A percentile compares a stretch with the other conserved stretches of the same genome.
Evolutionary conservation across 2,113 vertebrate genomes (phyloP).

Genomic region (Tursiops truncatus): DNA sequence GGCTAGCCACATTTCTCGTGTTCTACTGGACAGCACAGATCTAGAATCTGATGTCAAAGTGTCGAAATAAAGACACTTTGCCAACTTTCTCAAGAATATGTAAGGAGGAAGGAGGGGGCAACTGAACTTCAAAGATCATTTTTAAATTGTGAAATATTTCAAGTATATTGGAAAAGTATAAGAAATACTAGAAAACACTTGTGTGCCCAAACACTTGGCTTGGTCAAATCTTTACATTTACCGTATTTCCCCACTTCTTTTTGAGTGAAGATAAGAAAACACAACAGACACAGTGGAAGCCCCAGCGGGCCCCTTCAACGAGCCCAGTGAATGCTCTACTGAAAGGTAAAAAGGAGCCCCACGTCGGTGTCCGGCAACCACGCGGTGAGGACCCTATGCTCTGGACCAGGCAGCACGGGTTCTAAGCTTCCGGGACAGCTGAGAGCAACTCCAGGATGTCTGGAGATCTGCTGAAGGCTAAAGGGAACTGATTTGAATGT

Average conservation of each 20-base stretch:
- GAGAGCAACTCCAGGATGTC: background rate
- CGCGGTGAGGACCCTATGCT: background rate
- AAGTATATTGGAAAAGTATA: background rate
- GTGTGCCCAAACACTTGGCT: background rate
- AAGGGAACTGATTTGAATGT: background rate
- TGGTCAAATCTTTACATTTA: background rate
- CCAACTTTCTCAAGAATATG: background rate
- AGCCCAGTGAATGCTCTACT: background rate
- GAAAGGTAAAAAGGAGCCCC: background rate
- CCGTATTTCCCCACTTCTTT: background rate
- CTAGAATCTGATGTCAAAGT: background rate
- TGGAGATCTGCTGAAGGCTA: background rate
- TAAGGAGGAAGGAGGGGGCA: background rate
- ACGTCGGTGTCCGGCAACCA: accelerated
- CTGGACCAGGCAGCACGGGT: background rate
- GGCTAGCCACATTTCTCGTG: background rate
- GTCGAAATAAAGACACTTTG: background rate
- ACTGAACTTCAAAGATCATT: background rate
- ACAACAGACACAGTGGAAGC: background rate
- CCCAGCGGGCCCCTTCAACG: background rate
- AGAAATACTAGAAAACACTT: background rate
- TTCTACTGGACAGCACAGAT: background rate
- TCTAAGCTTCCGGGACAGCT: background rate
- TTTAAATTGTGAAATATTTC: background rate
- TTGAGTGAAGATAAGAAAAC: background rate